Conservation (phyloP, 2,797 vertebrate genomes). For the Falco peregrinus region DNA sequence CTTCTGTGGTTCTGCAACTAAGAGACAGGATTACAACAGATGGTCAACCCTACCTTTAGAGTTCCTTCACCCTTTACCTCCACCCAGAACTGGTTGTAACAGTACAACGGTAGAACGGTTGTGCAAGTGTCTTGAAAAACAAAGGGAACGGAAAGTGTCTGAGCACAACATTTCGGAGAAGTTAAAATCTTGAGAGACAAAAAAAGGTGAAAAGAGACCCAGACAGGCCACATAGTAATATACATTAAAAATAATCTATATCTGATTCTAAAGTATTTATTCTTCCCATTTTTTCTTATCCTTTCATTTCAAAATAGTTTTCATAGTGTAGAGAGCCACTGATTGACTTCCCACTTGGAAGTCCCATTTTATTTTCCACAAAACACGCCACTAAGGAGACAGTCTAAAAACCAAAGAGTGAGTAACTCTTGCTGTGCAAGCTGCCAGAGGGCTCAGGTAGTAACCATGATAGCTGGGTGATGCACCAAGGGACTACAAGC, state of each 20-base stretch:
- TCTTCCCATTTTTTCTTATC: neutral
- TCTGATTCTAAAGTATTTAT: neutral
- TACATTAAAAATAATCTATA: neutral
- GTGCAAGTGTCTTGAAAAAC: neutral
- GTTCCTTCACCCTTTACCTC: neutral
- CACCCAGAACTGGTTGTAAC: neutral
- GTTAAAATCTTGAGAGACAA: neutral
- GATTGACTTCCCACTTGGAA: neutral
- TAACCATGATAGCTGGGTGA: neutral
- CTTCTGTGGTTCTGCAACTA: neutral
- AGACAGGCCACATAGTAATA: neutral
- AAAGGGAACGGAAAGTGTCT: neutral
- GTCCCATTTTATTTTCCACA: neutral
- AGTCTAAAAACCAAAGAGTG: neutral
- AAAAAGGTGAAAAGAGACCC: neutral
- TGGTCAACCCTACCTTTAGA: neutral
- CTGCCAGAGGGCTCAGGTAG: neutral
- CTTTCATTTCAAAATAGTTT: neutral
- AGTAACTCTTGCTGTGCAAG: neutral
- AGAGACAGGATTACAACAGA: neutral
- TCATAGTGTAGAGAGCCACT: neutral
- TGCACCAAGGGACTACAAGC: neutral
- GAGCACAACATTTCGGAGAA: neutral
- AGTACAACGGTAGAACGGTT: neutral
- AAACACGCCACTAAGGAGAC: neutral